Conservation (phyloP, 2,113 vertebrate species). For the Setophaga kirtlandii region DNA sequence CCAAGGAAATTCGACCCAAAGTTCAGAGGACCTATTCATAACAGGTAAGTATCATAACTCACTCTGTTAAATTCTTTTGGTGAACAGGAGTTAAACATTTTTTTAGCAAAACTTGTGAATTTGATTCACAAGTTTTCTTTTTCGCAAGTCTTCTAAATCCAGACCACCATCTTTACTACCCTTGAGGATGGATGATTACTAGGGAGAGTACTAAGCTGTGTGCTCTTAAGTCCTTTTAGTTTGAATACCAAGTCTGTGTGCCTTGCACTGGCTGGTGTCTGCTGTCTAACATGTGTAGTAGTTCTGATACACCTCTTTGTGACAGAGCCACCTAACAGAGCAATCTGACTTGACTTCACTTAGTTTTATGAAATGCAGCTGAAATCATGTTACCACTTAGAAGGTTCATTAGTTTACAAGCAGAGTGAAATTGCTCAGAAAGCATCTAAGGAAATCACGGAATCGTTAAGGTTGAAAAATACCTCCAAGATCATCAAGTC, state of each 20-base stretch:
- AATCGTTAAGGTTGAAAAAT: background rate
- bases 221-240: background rate
- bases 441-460: background rate
- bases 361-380: background rate
- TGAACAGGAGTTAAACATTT: background rate
- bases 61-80: background rate
- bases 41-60: conserved; percentile 80
- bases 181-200: background rate
- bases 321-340: background rate
- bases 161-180: background rate
- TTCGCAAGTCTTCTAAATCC: background rate
- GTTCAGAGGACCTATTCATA: conserved; percentile 90
- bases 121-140: no score
- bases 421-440: background rate
- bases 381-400: background rate
- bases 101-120: background rate
- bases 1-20: conserved; percentile 88
- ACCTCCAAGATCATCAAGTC: background rate
- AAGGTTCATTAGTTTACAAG: background rate
- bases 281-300: background rate
- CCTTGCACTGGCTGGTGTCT: background rate
- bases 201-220: background rate
- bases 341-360: background rate
- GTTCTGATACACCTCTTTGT: background rate
- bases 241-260: background rate